Base-by-base conservation (phyloP, 2,888 invertebrate genomes). In the Nasonia oneida region DNA sequence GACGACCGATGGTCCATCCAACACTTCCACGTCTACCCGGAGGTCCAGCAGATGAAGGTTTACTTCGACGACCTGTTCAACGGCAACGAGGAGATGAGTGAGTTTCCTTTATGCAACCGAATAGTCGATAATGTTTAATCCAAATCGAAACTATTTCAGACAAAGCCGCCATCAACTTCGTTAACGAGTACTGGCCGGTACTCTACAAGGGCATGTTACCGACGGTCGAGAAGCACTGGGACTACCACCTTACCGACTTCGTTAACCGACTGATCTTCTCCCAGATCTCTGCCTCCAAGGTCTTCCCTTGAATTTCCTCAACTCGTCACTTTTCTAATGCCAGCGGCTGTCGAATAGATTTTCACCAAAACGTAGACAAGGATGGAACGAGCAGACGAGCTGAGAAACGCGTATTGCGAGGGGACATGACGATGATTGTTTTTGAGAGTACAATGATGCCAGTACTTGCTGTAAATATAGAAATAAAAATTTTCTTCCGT, bases 51-150 rank as follows among this genome's bases (percentile, higher is more conserved):
- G 85, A 94, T 96, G 95, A 94, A 94, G 85, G 93, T 96, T 39
- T 94, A 94, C 90, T 94, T 96, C 79, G 94, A 94, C 50, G 96
- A 96, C 85, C 90, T 95, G 12, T 94, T 95, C 90, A 94, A 95
- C 83, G 95, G 96, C 89, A 95, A 96, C 89, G 93, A 94, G 2
- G 94, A 95, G 67, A 92, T 96, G 83, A 96, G 96, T 96, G 93
- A 95, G 96, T 95, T 83, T 50, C 6, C 4, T 37, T 39, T 3
- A 73, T 0, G 4, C 6, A 42, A 10, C 6, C 0, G 39, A 4
- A 39, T 39, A 8, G 1, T 1, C 8, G 47, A 47, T 10, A 47
- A 12, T 1, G 1, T 47, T 0, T 53, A 61, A 33, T 37, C 15
- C 10, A 39, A 67, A 76, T 47, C 23, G 75, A 5, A 70, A 29